Percentiles rank a stretch among this genome's conserved stretches.
phyloP scores from a whole-genome alignment of 2,888 invertebrate species.

The Synanthedon vespiformis region DNA sequence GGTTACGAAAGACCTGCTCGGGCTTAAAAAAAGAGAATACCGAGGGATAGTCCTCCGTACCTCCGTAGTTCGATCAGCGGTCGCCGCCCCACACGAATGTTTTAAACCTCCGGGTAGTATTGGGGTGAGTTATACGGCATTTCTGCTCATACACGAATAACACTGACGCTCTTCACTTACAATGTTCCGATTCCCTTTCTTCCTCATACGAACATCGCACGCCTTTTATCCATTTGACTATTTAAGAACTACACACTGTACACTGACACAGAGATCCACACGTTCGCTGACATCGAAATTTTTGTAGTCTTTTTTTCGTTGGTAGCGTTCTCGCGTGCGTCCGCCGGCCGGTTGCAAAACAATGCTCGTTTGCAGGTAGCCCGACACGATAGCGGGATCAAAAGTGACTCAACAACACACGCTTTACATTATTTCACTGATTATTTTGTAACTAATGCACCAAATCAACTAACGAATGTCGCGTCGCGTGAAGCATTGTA shows the following conservation, averaged over 20 bases:
- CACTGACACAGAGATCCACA: constrained; percentile 58
- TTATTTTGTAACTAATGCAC: constrained; percentile 40
- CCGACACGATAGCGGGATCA: constrained; percentile 70
- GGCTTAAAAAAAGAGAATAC: constrained; percentile 47
- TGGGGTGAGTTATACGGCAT: constrained; percentile 59
- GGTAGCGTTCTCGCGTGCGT: constrained; percentile 69
- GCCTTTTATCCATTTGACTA: constrained; percentile 66
- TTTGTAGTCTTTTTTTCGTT: constrained; percentile 43
- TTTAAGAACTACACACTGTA: constrained; percentile 56
- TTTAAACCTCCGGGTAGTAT: constrained; percentile 40
- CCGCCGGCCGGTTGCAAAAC: constrained; percentile 73
- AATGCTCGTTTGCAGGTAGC: constrained; percentile 56
- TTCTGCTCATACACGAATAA: constrained; percentile 48
- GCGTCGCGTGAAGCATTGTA: constrained; percentile 52
- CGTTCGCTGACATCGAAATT: constrained; percentile 60
- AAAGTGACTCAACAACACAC: constrained; percentile 66
- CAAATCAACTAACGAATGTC: constrained; percentile 49
- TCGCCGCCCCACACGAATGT: constrained; percentile 45
- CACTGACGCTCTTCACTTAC: constrained; percentile 59
- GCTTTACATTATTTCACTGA: constrained; percentile 70
- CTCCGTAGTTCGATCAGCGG: constrained; percentile 55
- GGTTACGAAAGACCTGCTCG: constrained; percentile 57
- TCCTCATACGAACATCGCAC: constrained; percentile 72
- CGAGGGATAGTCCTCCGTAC: constrained; percentile 66
- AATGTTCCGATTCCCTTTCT: constrained; percentile 67